Conservation (phyloP, 2,113 vertebrate genomes). For the Sorex araneus region DNA sequence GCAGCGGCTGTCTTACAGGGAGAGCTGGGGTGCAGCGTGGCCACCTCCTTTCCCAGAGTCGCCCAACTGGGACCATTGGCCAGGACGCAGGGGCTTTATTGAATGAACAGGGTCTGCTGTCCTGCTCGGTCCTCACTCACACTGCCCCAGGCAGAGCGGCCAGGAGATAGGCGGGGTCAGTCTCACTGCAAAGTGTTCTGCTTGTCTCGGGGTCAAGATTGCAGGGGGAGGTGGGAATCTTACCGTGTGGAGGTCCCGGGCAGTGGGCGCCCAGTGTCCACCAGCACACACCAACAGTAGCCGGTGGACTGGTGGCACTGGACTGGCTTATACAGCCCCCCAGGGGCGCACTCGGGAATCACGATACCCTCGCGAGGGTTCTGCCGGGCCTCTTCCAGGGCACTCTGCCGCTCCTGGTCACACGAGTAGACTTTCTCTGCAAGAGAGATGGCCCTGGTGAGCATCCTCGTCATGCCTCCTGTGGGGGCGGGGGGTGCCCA, state of each 20-base stretch:
- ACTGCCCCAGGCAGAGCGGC: background rate
- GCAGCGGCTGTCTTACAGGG: background rate
- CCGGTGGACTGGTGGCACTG: constrained; percentile 99
- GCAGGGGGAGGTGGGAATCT: constrained; percentile 58
- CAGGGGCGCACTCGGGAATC: constrained; percentile 96
- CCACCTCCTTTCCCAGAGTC: background rate
- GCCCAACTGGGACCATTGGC: background rate
- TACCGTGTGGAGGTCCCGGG: constrained; percentile 98
- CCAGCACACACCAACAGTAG: constrained; percentile 99
- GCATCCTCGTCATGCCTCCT: background rate
- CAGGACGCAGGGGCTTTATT: background rate
- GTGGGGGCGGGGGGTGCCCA: background rate
- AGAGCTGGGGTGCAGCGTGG: background rate
- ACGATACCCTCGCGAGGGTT: constrained; percentile 95
- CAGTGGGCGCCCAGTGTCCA: constrained; percentile 97
- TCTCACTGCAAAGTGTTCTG: background rate
- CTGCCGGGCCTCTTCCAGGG: constrained; percentile 94
- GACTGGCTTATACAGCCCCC: constrained; percentile 96
- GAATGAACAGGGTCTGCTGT: background rate
- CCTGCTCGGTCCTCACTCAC: no score
- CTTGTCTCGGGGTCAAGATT: background rate
- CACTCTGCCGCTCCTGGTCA: constrained; percentile 97
- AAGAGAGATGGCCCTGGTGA: constrained; percentile 82
- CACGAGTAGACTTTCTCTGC: constrained; percentile 98
- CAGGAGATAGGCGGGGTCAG: background rate